These are phyloP conservation scores for Eristalis intricaria DNA, from an alignment of 2,888 invertebrate species.

Conservation along the genomic window DNA sequence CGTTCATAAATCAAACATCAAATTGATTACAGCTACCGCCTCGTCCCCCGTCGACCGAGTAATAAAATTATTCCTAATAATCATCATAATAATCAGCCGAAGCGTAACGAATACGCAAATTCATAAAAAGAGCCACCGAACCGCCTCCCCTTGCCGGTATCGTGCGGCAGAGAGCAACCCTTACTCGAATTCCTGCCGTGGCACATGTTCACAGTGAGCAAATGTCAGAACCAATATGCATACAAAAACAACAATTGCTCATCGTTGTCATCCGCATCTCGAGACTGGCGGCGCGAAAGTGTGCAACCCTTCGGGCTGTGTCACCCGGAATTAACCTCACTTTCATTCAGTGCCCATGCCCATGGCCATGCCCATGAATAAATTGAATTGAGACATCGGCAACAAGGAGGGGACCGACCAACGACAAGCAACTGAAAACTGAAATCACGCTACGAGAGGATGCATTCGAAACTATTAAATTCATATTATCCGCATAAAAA, in stretches of 20 bases:
- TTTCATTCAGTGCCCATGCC: slow-evolving; percentile 32
- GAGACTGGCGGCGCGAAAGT: slow-evolving; percentile 17
- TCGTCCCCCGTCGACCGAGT: slow-evolving; percentile 17
- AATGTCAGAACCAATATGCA: slow-evolving; percentile 57
- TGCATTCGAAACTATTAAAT: slow-evolving; percentile 77
- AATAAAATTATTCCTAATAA: slow-evolving; percentile 71
- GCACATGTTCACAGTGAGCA: slow-evolving; percentile 62
- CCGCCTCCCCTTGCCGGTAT: neutral
- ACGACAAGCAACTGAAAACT: neutral
- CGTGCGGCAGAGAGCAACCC: slow-evolving; percentile 11
- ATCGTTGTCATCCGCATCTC: slow-evolving; percentile 48
- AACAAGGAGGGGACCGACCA: neutral
- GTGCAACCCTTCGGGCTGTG: slow-evolving; percentile 62
- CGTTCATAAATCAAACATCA: slow-evolving; percentile 79
- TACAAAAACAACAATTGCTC: neutral
- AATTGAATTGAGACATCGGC: slow-evolving; percentile 45
- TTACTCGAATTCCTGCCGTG: slow-evolving; percentile 29
- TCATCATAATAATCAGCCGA: slow-evolving; percentile 73
- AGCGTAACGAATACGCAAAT: slow-evolving; percentile 73
- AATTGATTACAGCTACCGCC: slow-evolving; percentile 75
- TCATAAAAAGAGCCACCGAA: slow-evolving; percentile 52
- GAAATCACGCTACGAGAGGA: slow-evolving; percentile 58
- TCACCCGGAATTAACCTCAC: slow-evolving; percentile 71
- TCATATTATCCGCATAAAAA: slow-evolving; percentile 78
- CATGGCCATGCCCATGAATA: slow-evolving; percentile 66